Percentiles rank a stretch among this genome's conserved stretches.
Evolutionary conservation across 2,113 vertebrate species (phyloP).

Genomic region (Psettodes erumei): DNA sequence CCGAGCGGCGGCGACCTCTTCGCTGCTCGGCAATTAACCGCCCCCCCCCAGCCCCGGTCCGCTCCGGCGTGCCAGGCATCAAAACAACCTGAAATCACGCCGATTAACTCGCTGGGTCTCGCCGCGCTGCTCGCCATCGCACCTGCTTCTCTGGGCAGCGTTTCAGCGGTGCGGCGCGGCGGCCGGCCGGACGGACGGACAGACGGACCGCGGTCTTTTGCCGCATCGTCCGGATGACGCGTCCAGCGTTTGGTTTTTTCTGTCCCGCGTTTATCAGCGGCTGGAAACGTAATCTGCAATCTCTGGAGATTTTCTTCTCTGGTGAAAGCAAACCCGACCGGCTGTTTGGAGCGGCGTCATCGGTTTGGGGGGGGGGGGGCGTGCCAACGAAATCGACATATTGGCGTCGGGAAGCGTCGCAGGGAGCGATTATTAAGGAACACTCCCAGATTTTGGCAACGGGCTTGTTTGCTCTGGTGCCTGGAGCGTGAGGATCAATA

Average conservation of each 20-base stretch:
- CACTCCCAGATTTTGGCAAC: neutral
- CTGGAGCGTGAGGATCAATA: constrained; percentile 23
- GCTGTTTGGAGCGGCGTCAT: neutral
- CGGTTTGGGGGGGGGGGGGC: too few relatives aligned
- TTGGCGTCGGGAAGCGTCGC: neutral
- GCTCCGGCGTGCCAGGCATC: constrained; percentile 41
- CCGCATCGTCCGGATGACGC: neutral
- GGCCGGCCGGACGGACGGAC: too few relatives aligned
- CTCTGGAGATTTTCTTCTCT: neutral
- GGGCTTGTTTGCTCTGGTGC: constrained; percentile 16
- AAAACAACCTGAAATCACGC: constrained; percentile 65
- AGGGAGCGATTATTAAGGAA: neutral
- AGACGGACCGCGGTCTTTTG: too few relatives aligned
- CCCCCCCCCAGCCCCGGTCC: constrained; percentile 29
- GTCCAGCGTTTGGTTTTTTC: neutral
- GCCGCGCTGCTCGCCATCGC: constrained; percentile 50
- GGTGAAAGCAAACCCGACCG: neutral
- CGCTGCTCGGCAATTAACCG: constrained; percentile 45
- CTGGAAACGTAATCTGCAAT: neutral
- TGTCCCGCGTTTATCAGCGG: neutral
- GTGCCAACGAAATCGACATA: neutral
- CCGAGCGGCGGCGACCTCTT: constrained; percentile 37
- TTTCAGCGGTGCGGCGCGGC: constrained; percentile 22
- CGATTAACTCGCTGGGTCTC: constrained; percentile 41
- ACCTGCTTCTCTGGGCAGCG: constrained; percentile 65